A percentile compares a stretch with the other conserved stretches of the same genome.
Conservation (phyloP, 2,888 invertebrate genomes). For the Meta bourneti region DNA sequence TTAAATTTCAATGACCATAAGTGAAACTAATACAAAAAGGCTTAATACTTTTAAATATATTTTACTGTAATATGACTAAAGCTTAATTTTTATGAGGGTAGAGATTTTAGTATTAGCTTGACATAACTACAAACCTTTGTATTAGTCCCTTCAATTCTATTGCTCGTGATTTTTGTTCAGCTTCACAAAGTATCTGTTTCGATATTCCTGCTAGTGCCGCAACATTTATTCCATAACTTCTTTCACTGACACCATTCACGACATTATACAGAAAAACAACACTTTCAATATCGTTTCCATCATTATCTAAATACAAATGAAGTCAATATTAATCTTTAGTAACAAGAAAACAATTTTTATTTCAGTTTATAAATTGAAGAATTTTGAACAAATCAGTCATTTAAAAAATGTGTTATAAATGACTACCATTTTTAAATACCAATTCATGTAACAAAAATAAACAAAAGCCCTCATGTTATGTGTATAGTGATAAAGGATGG, state of each 20-base stretch:
- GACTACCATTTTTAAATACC: too few relatives aligned
- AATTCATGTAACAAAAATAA: too few relatives aligned
- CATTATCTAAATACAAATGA: constrained; percentile 29
- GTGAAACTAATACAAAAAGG: too few relatives aligned
- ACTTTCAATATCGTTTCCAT: constrained; percentile 74
- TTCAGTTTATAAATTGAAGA: too few relatives aligned
- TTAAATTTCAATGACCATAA: too few relatives aligned
- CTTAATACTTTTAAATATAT: too few relatives aligned
- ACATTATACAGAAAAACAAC: constrained; percentile 81
- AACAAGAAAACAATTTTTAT: too few relatives aligned
- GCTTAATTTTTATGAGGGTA: background rate
- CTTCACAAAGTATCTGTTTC: constrained; percentile 78
- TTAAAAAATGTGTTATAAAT: too few relatives aligned
- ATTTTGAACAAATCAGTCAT: too few relatives aligned
- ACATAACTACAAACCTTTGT: constrained; percentile 23
- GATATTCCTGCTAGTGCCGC: constrained; percentile 81
- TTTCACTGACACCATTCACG: constrained; percentile 79
- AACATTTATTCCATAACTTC: constrained; percentile 82
- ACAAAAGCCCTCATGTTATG: too few relatives aligned
- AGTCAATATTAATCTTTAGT: too few relatives aligned
- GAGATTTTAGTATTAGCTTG: background rate
- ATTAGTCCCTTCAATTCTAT: constrained; percentile 16
- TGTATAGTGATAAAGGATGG: too few relatives aligned
- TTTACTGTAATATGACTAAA: background rate
- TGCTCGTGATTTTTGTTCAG: constrained; percentile 75